Evolutionary conservation across 2,797 vertebrate genomes (phyloP), one percentile per base, ranked within the genome.

Genomic region (Buphagus erythrorhynchus): DNA sequence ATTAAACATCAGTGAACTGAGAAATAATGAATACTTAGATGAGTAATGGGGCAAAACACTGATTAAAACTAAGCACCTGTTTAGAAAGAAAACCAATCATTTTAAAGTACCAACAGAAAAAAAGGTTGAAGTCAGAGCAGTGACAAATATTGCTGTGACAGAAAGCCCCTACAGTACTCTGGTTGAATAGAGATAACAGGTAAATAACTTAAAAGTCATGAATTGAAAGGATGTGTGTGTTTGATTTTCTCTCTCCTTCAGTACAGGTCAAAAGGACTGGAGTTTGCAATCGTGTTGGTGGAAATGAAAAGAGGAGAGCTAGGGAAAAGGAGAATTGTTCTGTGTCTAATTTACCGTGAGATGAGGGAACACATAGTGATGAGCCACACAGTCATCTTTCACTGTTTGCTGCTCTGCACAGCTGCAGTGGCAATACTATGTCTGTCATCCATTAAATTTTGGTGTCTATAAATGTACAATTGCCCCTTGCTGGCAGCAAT

Each of bases 21-120:
- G 81, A 94, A 87, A 91, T 88, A 94, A 95, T 83, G 63, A 80
- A 63, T 93, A 80, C 62, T 82, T 79, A 59, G 74, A 83, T 93
- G 88, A 91, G 22, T 90, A 94, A 93, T 86, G 68, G 31, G 40
- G 55, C 52, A 93, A 90, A 94, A 94, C 46, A 72, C 29, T 72
- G 63, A 84, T 86, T 85, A 84, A 90, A 92, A 86, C 57, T 65
- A 76, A 84, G 38, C 28, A 57, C 38, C 45, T 69, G 55, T 79
- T 90, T 67, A 78, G 79, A 86, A 84, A 29, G 66, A 90, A 96
- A 95, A 73, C 5, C 40, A 76, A 38, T 54, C n/a, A 57, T 77
- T 94, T 80, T n/a, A 58, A 86, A 55, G 26, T 28, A 77, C 33
- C n/a, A 76, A 59, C 14, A 55, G 68, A 87, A 81, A 61, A 11